Evolutionary conservation across 2,888 invertebrate genomes (phyloP).

Genomic region (Nebria brevicollis): DNA sequence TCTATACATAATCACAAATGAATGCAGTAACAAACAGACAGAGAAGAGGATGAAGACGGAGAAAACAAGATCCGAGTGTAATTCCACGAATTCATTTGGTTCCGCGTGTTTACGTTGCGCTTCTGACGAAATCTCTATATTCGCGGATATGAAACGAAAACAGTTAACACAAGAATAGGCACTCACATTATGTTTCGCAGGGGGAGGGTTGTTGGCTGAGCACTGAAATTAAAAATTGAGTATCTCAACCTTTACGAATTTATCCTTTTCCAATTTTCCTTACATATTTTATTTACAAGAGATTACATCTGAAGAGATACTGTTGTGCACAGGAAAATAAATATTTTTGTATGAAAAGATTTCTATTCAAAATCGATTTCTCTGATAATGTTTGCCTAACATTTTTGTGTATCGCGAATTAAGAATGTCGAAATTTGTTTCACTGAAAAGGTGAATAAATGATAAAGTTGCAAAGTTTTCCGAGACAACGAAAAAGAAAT

Average conservation of each 20-base stretch:
- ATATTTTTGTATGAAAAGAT: not conserved
- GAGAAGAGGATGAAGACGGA: not conserved
- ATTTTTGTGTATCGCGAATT: no score
- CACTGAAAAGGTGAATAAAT: not conserved
- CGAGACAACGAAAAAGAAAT: not conserved
- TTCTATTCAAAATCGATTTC: no score
- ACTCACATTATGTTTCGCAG: conserved; percentile 23
- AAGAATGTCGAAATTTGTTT: not conserved
- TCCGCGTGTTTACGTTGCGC: conserved; percentile 27
- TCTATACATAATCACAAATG: conserved; percentile 18
- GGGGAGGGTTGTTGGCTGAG: not conserved
- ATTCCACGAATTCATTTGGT: conserved; percentile 43
- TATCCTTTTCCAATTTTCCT: not conserved
- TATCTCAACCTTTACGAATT: conserved; percentile 9
- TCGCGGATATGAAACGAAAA: conserved; percentile 33
- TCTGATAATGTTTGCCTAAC: no score
- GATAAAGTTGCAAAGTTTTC: not conserved
- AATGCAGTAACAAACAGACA: conserved; percentile 3
- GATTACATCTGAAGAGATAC: not conserved
- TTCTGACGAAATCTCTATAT: conserved; percentile 15
- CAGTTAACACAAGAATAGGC: conserved; percentile 23
- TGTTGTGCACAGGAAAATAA: not conserved
- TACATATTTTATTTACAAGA: not conserved
- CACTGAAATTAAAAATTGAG: conserved; percentile 43
- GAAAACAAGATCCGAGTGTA: conserved; percentile 17